A percentile compares a stretch with the other conserved stretches of the same genome.
Conservation (phyloP, 2,797 vertebrate genomes). For the Anguilla megastoma region DNA sequence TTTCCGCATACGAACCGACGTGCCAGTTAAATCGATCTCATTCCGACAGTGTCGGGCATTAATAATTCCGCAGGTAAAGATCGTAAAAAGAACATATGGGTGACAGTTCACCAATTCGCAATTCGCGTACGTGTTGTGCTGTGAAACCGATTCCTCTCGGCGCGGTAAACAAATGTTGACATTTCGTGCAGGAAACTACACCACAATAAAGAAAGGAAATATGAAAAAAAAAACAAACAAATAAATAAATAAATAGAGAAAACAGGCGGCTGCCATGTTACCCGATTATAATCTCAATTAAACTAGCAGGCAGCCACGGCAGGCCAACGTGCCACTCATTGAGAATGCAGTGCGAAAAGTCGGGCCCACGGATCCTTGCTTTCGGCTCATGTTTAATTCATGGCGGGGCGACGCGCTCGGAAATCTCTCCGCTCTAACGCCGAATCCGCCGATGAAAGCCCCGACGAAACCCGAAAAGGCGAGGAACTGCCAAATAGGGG, state of each 20-base stretch:
- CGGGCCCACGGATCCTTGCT: constrained; percentile 75
- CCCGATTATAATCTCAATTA: constrained; percentile 78
- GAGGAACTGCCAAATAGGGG: constrained; percentile 34
- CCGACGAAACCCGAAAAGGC: constrained; percentile 54
- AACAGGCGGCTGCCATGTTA: constrained; percentile 75
- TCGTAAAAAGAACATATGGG: not conserved
- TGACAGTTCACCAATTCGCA: not conserved
- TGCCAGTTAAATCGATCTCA: not conserved
- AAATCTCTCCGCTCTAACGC: constrained; percentile 65
- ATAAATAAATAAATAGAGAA: constrained; percentile 48
- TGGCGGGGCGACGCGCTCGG: constrained; percentile 71
- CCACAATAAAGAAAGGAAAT: constrained; percentile 56
- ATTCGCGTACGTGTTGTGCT: not conserved
- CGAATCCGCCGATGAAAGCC: constrained; percentile 61
- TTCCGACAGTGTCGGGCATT: not conserved
- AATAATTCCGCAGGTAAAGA: not conserved
- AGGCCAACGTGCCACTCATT: constrained; percentile 77
- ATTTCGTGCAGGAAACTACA: constrained; percentile 34
- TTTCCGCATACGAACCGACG: not conserved
- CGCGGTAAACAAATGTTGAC: constrained; percentile 27
- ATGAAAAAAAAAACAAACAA: constrained; percentile 63
- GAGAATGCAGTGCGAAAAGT: constrained; percentile 79
- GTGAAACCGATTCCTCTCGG: constrained; percentile 31
- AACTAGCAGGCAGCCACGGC: constrained; percentile 75
- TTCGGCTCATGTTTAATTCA: constrained; percentile 77